Evolutionary conservation across 2,888 invertebrate species (phyloP).

Genomic region (Actias luna): DNA sequence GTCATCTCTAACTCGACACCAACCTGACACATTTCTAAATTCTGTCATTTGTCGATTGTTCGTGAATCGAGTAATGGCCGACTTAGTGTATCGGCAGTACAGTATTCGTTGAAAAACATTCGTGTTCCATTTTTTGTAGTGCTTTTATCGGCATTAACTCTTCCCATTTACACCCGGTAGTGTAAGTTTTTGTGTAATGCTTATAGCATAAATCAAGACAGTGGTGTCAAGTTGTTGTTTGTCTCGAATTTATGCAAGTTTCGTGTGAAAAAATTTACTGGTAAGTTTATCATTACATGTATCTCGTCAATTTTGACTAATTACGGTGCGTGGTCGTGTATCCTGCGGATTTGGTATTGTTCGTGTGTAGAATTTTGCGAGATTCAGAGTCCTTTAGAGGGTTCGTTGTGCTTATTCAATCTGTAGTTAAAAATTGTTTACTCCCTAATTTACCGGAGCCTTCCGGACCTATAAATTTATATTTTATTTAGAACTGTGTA

Average conservation of each 20-base stretch:
- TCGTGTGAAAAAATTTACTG: conserved; percentile 60
- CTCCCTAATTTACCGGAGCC: conserved; percentile 35
- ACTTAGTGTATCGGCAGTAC: conserved; percentile 38
- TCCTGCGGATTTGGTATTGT: conserved; percentile 8
- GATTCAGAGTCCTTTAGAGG: conserved; percentile 22
- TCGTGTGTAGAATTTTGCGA: conserved; percentile 20
- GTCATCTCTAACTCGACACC: not conserved
- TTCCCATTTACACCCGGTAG: conserved; percentile 31
- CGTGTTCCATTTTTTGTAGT: conserved; percentile 30
- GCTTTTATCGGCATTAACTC: conserved; percentile 37
- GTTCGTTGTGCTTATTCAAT: conserved; percentile 34
- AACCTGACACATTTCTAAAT: conserved; percentile 13
- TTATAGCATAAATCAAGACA: conserved; percentile 36
- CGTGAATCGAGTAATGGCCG: conserved; percentile 40
- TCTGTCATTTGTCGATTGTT: conserved; percentile 12
- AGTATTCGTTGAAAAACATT: conserved; percentile 37
- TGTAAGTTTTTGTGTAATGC: conserved; percentile 43
- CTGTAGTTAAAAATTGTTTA: conserved; percentile 35
- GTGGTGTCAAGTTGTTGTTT: conserved; percentile 52
- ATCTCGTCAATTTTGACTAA: conserved; percentile 21
- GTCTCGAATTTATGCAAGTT: conserved; percentile 41
- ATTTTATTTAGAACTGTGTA: not conserved
- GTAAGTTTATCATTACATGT: conserved; percentile 48
- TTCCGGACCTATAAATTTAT: conserved; percentile 25
- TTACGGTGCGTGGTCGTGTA: conserved; percentile 7